Evolutionary conservation across 2,888 invertebrate genomes (phyloP), one percentile per base, ranked within the genome.

Genomic region (Ophonus ardosiacus): DNA sequence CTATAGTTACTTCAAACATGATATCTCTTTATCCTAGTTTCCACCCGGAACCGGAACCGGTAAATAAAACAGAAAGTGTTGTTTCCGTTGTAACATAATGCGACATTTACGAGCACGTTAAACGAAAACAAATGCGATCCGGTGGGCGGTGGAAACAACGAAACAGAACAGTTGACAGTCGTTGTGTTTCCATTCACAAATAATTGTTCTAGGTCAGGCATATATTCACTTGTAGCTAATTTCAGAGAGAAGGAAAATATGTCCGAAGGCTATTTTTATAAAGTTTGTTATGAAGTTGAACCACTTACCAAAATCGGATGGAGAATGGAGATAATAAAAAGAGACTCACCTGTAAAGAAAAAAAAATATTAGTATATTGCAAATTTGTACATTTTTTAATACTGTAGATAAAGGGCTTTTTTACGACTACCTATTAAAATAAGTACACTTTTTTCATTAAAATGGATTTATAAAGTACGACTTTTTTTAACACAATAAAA

Each of bases 131-230:
- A 57, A 78, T 78, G 76, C 56, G 56, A 78, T 56, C 56, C 7
- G 21, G 76, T 78, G 57, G 76, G 76, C 57, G 76, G 76, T 57
- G 40, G 57, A 78, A 78, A 78, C 31, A 78, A 57, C 56, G 76
- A 57, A 78, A 78, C 74, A 18, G 74, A 74, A 74, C 76, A 78
- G 56, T 78, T 78, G 76, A 57, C 76, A 78, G 76, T 78, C 76
- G 76, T 57, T 78, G n/a, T 78, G 57, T 57, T 78, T 78, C 56
- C 56, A 43, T 71, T 71, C 71, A 56, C n/a, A 24, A 51, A 78
- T 78, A 56, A 78, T 78, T 78, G 57, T 78, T 78, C 15, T 57
- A 57, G 57, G 57, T 18, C 71, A 40, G 17, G 18, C 15, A 71
- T 71, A 71, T 40, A 43, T 71, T 17, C 17, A 3, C 21, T 24